A percentile compares a stretch with the other conserved stretches of the same genome.
Evolutionary conservation across 1,140 invertebrate genomes (phyloP).

Genomic region (Bradysia coprophila): DNA sequence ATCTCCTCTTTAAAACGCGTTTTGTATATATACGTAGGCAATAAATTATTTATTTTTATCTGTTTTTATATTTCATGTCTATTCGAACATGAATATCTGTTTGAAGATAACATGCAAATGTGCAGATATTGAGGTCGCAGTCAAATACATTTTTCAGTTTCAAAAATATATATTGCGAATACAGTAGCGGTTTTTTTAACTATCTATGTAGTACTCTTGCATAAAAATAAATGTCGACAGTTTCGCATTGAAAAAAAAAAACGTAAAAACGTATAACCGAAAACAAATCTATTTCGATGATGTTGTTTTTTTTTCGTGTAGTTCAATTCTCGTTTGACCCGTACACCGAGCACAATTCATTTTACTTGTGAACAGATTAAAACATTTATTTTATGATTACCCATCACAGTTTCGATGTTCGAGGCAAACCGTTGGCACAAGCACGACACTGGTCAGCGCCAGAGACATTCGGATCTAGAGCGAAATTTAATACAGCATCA

Average conservation of each 20-base stretch:
- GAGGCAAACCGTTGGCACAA: slow-evolving; percentile 47
- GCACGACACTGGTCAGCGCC: slow-evolving; percentile 58
- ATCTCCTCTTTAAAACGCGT: too few relatives aligned
- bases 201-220: background rate
- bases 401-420: slow-evolving; percentile 55
- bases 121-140: background rate
- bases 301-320: background rate
- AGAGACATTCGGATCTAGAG: slow-evolving; percentile 58
- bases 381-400: slow-evolving; percentile 3
- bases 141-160: background rate
- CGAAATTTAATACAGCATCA: slow-evolving; percentile 51
- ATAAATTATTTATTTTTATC: background rate
- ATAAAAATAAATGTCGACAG: background rate
- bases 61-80: background rate
- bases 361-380: background rate
- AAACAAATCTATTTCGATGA: too few relatives aligned
- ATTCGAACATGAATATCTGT: background rate
- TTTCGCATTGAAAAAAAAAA: too few relatives aligned
- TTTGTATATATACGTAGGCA: background rate
- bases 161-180: background rate
- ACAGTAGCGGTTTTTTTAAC: background rate
- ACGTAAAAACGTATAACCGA: too few relatives aligned
- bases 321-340: background rate
- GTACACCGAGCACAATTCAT: background rate
- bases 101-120: background rate